Conservation (phyloP, 2,113 vertebrate genomes). For the Chaetodon trifascialis region DNA sequence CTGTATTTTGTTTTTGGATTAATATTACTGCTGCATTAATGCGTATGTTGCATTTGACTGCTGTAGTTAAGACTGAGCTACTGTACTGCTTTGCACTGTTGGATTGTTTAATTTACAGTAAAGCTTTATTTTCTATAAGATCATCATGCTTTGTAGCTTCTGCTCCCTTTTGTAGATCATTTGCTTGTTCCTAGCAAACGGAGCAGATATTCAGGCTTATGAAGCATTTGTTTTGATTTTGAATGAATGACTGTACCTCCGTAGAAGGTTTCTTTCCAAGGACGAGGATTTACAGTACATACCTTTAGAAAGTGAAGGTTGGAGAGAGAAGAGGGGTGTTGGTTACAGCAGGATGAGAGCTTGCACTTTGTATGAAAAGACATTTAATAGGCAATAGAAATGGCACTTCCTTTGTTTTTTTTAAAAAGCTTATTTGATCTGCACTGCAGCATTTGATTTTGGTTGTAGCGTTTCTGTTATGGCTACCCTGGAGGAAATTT, state of each 20-base stretch:
- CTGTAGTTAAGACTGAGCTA: too few relatives aligned
- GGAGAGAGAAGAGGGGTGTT: neutral
- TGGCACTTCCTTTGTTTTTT: neutral
- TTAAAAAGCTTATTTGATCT: neutral
- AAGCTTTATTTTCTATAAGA: neutral
- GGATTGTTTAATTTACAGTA: neutral
- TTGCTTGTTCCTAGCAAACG: slow-evolving; percentile 7
- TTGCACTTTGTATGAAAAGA: neutral
- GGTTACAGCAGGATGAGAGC: neutral
- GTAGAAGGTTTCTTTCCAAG: neutral
- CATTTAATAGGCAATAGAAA: neutral
- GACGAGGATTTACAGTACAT: slow-evolving; percentile 1
- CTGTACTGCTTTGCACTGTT: neutral
- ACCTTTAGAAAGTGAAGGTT: neutral
- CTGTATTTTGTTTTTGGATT: too few relatives aligned
- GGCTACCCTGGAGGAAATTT: neutral
- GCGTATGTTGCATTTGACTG: too few relatives aligned
- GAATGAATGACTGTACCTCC: slow-evolving; percentile 17
- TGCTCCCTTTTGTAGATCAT: neutral
- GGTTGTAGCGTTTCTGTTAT: neutral
- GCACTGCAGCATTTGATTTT: neutral
- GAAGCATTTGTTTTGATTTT: slow-evolving; percentile 25
- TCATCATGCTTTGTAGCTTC: neutral
- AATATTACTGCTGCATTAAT: too few relatives aligned
- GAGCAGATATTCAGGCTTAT: slow-evolving; percentile 9